These are phyloP conservation scores for Mus musculus DNA, from an alignment of 2,113 vertebrate genomes.

Conservation along the genomic window GRCm39 chr17:31548001-31548500, in stretches of 20 bases:
- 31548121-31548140: not conserved
- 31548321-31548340: too few relatives aligned
- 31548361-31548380: not conserved
- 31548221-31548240: too few relatives aligned
- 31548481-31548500: not conserved
- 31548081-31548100: not conserved
- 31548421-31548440: not conserved
- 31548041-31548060: not conserved
- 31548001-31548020: too few relatives aligned
- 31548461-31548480: not conserved
- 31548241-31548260: not conserved
- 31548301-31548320: not conserved
- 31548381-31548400: not conserved
- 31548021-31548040: not conserved
- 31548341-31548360: fast-evolving
- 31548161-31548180: too few relatives aligned
- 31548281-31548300: not conserved
- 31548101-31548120: not conserved
- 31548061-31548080: not conserved
- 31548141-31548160: not conserved
- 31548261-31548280: not conserved
- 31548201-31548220: not conserved
- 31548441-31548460: not conserved
- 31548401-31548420: too few relatives aligned
- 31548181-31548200: too few relatives aligned